Conservation (phyloP, 2,797 vertebrate genomes). For the Melanogrammus aeglefinus region DNA sequence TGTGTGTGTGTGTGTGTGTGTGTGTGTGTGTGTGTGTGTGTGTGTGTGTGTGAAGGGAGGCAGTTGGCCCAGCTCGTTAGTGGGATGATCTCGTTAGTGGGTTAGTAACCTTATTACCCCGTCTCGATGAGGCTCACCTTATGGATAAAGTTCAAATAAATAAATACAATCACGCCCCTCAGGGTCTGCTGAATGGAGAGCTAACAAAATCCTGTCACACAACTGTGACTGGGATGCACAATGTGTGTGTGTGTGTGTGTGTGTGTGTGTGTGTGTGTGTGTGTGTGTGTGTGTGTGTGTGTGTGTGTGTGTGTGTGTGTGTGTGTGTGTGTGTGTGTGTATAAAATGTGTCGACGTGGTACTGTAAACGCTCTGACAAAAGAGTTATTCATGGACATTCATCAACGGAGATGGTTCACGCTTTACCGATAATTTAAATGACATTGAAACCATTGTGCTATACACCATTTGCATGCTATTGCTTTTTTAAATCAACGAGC, state of each 20-base stretch:
- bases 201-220: slow-evolving; percentile 55
- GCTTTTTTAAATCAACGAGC: slow-evolving; percentile 88
- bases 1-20: neutral
- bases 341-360: slow-evolving; percentile 60
- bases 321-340: slow-evolving; percentile 34
- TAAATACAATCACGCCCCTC: slow-evolving; percentile 29
- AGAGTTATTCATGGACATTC: slow-evolving; percentile 55
- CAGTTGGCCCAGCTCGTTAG: slow-evolving; percentile 65
- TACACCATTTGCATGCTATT: slow-evolving; percentile 96
- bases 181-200: slow-evolving; percentile 49
- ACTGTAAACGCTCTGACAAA: slow-evolving; percentile 55
- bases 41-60: slow-evolving; percentile 49
- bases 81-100: slow-evolving; percentile 48
- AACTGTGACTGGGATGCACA: slow-evolving; percentile 44
- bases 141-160: neutral
- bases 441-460: slow-evolving; percentile 89
- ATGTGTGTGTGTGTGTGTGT: slow-evolving; percentile 33
- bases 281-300: slow-evolving; percentile 33
- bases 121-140: neutral
- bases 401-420: slow-evolving; percentile 62
- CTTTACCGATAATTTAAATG: slow-evolving; percentile 73
- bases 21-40: too few relatives aligned
- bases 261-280: slow-evolving; percentile 33
- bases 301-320: slow-evolving; percentile 33
- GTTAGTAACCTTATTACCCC: slow-evolving; percentile 46